Conservation (phyloP, 2,797 vertebrate species). For the Dicrostonyx torquatus region DNA sequence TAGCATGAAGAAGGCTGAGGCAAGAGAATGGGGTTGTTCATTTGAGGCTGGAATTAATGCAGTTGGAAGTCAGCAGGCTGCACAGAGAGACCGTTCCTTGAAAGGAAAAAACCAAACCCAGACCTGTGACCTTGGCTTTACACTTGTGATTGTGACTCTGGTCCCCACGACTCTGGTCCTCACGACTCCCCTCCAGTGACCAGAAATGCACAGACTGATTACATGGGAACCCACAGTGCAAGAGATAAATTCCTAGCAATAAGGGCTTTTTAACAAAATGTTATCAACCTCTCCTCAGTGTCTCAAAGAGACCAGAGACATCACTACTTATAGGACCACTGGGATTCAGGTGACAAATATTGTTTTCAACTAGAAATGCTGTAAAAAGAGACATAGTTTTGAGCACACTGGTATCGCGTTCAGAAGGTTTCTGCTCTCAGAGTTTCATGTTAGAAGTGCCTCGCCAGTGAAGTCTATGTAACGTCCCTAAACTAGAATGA, state of each 20-base stretch:
- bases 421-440: not conserved
- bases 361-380: not conserved
- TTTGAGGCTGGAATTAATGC: not conserved
- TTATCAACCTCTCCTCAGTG: not conserved
- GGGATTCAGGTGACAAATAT: not conserved
- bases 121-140: not conserved
- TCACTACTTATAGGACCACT: not conserved
- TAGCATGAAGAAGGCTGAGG: not conserved
- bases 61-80: not conserved
- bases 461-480: not conserved
- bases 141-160: not conserved
- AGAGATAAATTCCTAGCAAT: slow-evolving; percentile 27
- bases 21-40: not conserved
- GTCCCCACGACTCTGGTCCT: not conserved
- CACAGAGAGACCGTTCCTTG: not conserved
- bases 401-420: not conserved
- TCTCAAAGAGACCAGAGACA: not conserved
- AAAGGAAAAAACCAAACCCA: not conserved
- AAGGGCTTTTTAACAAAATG: not conserved
- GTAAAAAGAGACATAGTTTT: not conserved
- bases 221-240: not conserved
- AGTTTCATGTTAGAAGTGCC: not conserved
- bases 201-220: not conserved
- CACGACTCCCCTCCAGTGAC: not conserved
- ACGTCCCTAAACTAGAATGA: not conserved